A percentile compares a stretch with the other conserved stretches of the same genome.
Evolutionary conservation across 2,797 vertebrate species (phyloP).

Genomic region (Enteromius fasciolatus): DNA sequence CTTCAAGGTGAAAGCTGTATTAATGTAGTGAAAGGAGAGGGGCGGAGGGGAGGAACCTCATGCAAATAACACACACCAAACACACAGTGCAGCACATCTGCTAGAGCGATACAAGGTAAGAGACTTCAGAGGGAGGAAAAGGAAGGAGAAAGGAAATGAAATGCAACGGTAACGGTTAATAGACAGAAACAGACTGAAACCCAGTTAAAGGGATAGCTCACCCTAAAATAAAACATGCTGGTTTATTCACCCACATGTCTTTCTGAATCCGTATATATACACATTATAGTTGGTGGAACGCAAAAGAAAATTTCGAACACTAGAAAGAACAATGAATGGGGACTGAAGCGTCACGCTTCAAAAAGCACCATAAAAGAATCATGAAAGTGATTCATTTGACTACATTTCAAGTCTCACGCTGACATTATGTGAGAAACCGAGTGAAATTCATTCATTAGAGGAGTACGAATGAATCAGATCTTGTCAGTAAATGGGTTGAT

Average conservation of each 20-base stretch:
- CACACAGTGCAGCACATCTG: constrained; percentile 47
- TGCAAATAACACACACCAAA: constrained; percentile 57
- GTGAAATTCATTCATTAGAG: neutral
- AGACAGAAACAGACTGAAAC: constrained; percentile 10
- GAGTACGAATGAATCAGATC: neutral
- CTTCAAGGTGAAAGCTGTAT: constrained; percentile 65
- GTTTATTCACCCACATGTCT: neutral
- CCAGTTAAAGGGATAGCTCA: constrained; percentile 6
- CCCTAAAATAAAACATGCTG: neutral
- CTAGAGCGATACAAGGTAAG: constrained; percentile 51
- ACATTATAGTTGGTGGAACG: neutral
- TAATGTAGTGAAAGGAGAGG: constrained; percentile 50
- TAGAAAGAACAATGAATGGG: neutral
- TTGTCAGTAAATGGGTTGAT: neutral
- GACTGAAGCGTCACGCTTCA: neutral
- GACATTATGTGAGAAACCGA: neutral
- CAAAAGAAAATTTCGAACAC: neutral
- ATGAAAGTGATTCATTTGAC: neutral
- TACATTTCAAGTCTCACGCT: neutral
- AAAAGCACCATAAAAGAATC: neutral
- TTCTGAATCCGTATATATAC: neutral
- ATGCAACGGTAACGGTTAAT: constrained; percentile 14
- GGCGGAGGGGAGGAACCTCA: constrained; percentile 39
- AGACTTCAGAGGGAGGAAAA: constrained; percentile 24
- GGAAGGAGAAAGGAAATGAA: constrained; percentile 37